Conservation (phyloP, 2,888 invertebrate genomes). For the Sinotaia quadrata region DNA sequence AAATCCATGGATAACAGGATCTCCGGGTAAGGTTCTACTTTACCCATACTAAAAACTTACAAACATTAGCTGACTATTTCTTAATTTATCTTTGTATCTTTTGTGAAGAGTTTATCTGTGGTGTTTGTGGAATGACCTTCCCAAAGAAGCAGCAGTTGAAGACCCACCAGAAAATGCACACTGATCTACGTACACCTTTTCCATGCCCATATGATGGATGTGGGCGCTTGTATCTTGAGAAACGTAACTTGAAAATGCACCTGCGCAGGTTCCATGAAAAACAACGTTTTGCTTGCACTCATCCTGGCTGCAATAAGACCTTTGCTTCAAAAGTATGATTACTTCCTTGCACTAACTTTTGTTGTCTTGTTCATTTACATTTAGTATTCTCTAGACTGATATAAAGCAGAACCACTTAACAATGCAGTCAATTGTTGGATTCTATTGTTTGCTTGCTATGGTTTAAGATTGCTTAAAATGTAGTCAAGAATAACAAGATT, state of each 20-base stretch:
- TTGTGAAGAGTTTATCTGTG: conserved; percentile 46
- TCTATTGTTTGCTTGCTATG: too few relatives aligned
- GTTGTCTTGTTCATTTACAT: background rate
- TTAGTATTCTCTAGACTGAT: too few relatives aligned
- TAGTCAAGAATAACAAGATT: too few relatives aligned
- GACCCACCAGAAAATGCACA: conserved; percentile 46
- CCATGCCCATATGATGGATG: conserved; percentile 54
- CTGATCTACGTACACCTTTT: conserved; percentile 37
- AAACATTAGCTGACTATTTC: too few relatives aligned
- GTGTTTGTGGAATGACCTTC: conserved; percentile 48
- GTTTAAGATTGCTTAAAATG: too few relatives aligned
- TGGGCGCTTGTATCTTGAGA: conserved; percentile 18
- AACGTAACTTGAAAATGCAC: conserved; percentile 21
- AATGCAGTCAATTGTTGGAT: too few relatives aligned
- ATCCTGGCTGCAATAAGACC: conserved; percentile 5
- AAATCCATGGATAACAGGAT: too few relatives aligned
- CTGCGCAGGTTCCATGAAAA: conserved; percentile 3
- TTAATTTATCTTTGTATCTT: too few relatives aligned
- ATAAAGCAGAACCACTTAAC: too few relatives aligned
- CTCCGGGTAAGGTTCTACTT: too few relatives aligned
- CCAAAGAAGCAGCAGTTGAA: conserved; percentile 43
- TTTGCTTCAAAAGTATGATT: conserved; percentile 21
- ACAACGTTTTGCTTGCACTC: conserved; percentile 9
- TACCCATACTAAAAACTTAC: too few relatives aligned
- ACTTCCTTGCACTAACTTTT: background rate